A percentile compares a stretch with the other conserved stretches of the same genome.
These are phyloP conservation scores for Ephestia elutella DNA, from an alignment of 1,140 invertebrate genomes.

Conservation along the genomic window DNA sequence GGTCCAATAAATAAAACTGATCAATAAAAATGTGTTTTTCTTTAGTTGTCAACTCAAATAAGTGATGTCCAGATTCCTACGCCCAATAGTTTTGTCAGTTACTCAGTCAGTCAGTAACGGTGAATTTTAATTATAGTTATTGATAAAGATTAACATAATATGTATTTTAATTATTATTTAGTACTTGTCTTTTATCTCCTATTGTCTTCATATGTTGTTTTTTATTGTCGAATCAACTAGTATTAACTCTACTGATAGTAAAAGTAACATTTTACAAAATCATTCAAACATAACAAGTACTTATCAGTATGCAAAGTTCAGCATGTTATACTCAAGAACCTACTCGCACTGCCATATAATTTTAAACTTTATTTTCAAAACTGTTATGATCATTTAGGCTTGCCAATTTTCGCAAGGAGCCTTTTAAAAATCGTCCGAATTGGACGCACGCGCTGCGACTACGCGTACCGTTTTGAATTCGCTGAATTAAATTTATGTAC, in stretches of 20 bases:
- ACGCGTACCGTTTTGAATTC: constrained; percentile 44
- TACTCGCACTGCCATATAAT: constrained; percentile 12
- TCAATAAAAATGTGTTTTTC: neutral
- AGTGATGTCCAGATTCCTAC: no score
- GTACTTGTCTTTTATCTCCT: no score
- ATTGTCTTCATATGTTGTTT: no score
- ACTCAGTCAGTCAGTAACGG: no score
- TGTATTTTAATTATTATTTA: no score
- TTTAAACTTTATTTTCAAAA: constrained; percentile 2
- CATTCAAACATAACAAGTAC: constrained; percentile 22
- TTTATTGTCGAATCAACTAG: neutral
- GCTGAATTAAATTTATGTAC: constrained; percentile 18
- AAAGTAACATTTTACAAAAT: constrained; percentile 24
- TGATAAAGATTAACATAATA: no score
- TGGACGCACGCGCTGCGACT: constrained; percentile 33
- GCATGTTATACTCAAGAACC: constrained; percentile 31
- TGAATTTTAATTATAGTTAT: no score
- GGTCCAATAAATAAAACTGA: constrained; percentile 10
- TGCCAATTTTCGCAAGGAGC: constrained; percentile 13
- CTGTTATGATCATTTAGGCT: constrained; percentile 11
- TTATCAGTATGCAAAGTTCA: constrained; percentile 28
- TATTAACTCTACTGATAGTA: constrained; percentile 19
- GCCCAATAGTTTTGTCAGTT: no score
- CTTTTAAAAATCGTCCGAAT: constrained; percentile 38
- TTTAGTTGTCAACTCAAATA: neutral